These are phyloP conservation scores for Upupa epops DNA, from an alignment of 2,113 vertebrate genomes.

Conservation along the genomic window DNA sequence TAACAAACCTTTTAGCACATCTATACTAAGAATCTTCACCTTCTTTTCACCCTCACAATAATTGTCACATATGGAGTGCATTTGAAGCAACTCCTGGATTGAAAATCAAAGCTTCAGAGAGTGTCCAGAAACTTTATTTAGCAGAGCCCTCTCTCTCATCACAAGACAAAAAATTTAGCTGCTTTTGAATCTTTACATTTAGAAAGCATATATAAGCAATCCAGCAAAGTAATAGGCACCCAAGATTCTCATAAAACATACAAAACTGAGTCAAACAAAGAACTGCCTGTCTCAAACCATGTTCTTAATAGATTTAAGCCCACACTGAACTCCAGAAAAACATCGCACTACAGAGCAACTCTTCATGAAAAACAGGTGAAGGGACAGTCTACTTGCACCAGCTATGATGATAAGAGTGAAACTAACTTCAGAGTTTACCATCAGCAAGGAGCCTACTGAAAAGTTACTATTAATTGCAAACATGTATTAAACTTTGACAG, in stretches of 20 bases:
- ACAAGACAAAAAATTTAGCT: not conserved
- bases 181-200: not conserved
- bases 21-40: not conserved
- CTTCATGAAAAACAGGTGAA: fast-evolving
- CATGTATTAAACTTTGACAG: not conserved
- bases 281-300: not conserved
- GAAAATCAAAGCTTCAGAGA: not conserved
- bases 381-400: not conserved
- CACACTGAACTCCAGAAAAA: not conserved
- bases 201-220: not conserved
- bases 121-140: not conserved
- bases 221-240: not conserved
- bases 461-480: not conserved
- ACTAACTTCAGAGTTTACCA: not conserved
- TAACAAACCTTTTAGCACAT: not conserved
- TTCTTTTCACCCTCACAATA: not conserved
- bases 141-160: not conserved
- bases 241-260: not conserved
- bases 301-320: not conserved
- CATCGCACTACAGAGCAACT: fast-evolving
- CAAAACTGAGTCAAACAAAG: not conserved
- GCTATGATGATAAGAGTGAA: not conserved
- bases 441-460: not conserved
- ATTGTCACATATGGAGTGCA: not conserved
- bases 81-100: not conserved